Evolutionary conservation across 2,888 invertebrate genomes (phyloP), one percentile per base, ranked within the genome.

Genomic region (Cephus rjabovi): DNA sequence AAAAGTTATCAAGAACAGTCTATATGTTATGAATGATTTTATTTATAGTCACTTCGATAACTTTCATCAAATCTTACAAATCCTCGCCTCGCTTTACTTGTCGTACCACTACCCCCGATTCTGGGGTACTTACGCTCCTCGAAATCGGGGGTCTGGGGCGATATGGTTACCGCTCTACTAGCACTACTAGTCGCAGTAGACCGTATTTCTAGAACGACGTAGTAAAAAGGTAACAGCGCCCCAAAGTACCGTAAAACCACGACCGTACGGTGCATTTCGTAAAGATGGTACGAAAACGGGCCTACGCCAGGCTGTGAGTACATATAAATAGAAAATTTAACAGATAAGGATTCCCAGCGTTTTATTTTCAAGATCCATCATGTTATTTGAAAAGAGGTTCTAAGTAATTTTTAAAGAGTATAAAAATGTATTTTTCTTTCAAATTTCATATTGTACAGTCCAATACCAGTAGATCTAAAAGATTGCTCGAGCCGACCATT

Each of bases 161-260:
- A 56, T 56, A 56, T 23, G 2, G 56, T 56, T 56, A 56, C 56
- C 56, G 56, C 56, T 56, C 56, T 56, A 23, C 23, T 23, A 23
- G 9, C 35, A 69, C 12, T 69, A 75, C 69, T 33, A 75, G 40
- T n/a, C 30, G 56, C 73, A 75, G 71, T 76, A 56, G 56, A 23
- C 69, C 84, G 87, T 86, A 86, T 87, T 88, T 88, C 86, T 86
- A 82, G 85, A 89, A 89, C 88, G 88, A 88, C 86, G 90, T 81
- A 90, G 91, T 91, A 91, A 91, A 91, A 91, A 89, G 88, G 89
- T 91, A 90, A 91, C 89, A 88, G 87, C 88, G 84, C 87, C 87
- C 91, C 83, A 86, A 91, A 91, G 91, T 91, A 87, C 90, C 90
- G 89, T 91, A 91, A 91, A 91, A 90, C 89, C 89, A 85, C 83